Evolutionary conservation across 2,797 vertebrate genomes (phyloP), one percentile per base, ranked within the genome.

Genomic region (Sebastes hubbsi): DNA sequence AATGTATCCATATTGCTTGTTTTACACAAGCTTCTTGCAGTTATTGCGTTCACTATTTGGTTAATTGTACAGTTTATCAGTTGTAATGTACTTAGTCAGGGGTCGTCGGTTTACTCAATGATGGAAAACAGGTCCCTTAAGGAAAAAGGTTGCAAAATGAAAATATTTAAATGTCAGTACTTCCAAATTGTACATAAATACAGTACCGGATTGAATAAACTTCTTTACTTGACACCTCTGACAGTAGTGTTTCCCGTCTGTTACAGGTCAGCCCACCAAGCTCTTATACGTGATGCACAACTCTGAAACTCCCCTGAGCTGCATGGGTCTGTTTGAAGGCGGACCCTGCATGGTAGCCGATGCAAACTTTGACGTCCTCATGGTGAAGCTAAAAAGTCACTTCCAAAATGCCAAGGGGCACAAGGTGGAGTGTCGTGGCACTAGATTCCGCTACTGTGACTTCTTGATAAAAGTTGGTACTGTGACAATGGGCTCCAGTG

Each of bases 251-350:
- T 63, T 3, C 5, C 38, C 58, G 1, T 91, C 42, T 73, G 16
- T 90, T 12, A 24, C 95, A 99, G 99, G 97, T 88, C 99, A 99
- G 94, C 92, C 97, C 0, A 93, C 97, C 58, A 99, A 99, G 94
- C 95, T 98, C 82, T 95, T 99, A 88, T 99, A 99, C 0, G 96
- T 99, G 90, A 99, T 99, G 98, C 99, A 99, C 94, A 98, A 98
- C 93, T 98, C 98, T 0, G 98, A 99, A 89, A 97, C 96, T 3
- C 98, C 98, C 0, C 93, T 99, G 91, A 99, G 98, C 95, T 99
- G 97, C 91, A 94, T 98, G 14, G 97, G 96, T 56, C 94, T 99
- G 87, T 99, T 98, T 18, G 98, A 99, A 87, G 98, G 96, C 0
- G 97, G 99, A 2, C 99, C 99, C 49, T 98, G 96, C 82, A 95